These are phyloP conservation scores for Crotophaga sulcirostris DNA, from an alignment of 2,113 vertebrate genomes.

Conservation along the genomic window DNA sequence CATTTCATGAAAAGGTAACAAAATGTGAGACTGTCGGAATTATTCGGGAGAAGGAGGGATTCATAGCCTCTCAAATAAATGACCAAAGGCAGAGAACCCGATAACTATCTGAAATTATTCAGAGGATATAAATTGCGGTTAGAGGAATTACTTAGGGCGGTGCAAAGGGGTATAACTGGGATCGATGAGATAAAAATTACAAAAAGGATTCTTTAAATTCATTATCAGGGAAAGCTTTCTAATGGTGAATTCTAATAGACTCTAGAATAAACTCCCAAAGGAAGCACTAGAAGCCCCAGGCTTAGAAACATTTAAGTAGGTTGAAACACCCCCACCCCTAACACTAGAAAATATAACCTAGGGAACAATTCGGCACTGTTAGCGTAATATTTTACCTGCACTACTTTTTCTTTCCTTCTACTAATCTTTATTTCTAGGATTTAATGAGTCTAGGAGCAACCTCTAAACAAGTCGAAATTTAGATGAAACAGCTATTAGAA, in stretches of 20 bases:
- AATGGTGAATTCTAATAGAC: conserved; percentile 4
- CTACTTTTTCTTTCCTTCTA: neutral
- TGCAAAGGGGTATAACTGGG: neutral
- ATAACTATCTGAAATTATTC: conserved; percentile 16
- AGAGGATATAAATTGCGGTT: neutral
- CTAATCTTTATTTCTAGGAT: neutral
- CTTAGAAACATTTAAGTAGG: conserved; percentile 15
- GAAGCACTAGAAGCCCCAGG: conserved; percentile 5
- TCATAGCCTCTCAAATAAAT: neutral
- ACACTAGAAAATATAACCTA: neutral
- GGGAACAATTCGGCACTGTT: neutral
- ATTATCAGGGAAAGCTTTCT: conserved; percentile 19
- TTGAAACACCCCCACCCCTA: neutral
- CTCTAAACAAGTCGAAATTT: neutral
- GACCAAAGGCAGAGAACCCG: neutral
- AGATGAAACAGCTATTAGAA: neutral
- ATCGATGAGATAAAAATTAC: conserved; percentile 17
- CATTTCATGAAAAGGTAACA: neutral
- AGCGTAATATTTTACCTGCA: neutral
- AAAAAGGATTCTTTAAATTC: conserved; percentile 12
- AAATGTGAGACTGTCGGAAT: neutral
- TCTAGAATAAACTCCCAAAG: neutral
- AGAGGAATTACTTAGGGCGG: neutral
- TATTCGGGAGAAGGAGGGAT: neutral
- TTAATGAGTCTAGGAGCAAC: neutral